A percentile compares a stretch with the other conserved stretches of the same genome.
Conservation (phyloP, 2,888 invertebrate genomes). For the Drosophila lacicola region DNA sequence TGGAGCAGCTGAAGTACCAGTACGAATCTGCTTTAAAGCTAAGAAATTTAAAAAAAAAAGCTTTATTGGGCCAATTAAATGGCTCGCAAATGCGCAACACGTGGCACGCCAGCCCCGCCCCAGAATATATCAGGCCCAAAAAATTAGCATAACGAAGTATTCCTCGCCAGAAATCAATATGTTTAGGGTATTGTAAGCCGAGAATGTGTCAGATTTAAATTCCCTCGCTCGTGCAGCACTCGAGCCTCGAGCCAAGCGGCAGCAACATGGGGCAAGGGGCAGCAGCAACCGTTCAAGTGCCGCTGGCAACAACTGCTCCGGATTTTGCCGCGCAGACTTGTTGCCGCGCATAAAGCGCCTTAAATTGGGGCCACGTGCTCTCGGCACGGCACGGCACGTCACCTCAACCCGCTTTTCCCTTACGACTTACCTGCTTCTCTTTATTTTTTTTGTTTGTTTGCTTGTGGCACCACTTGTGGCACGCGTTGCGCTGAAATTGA, state of each 20-base stretch:
- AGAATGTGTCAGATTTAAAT: conserved; percentile 3
- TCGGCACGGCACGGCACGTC: conserved; percentile 2
- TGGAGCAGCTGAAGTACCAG: too few species aligned
- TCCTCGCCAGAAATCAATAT: conserved; percentile 64
- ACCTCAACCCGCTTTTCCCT: neutral
- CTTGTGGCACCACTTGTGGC: conserved; percentile 23
- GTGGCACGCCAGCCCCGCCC: neutral
- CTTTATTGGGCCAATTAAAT: conserved; percentile 12
- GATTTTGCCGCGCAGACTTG: conserved; percentile 2
- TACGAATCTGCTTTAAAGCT: too few species aligned
- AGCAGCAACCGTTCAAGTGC: conserved; percentile 20
- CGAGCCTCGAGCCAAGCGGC: conserved; percentile 2
- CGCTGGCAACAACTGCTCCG: conserved; percentile 55
- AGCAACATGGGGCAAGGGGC: conserved; percentile 3
- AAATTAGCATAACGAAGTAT: conserved; percentile 69
- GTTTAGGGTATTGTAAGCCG: conserved; percentile 16
- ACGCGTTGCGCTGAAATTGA: conserved; percentile 48
- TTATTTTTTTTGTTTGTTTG: too few species aligned
- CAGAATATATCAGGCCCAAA: conserved; percentile 22
- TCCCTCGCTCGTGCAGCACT: conserved; percentile 29
- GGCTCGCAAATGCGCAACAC: conserved; percentile 22
- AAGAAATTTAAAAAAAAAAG: neutral
- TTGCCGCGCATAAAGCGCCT: conserved; percentile 52
- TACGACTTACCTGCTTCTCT: neutral
- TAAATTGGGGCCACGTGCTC: conserved; percentile 68